Base-by-base conservation (phyloP, 2,888 invertebrate genomes). In the Volucella bombylans region DNA sequence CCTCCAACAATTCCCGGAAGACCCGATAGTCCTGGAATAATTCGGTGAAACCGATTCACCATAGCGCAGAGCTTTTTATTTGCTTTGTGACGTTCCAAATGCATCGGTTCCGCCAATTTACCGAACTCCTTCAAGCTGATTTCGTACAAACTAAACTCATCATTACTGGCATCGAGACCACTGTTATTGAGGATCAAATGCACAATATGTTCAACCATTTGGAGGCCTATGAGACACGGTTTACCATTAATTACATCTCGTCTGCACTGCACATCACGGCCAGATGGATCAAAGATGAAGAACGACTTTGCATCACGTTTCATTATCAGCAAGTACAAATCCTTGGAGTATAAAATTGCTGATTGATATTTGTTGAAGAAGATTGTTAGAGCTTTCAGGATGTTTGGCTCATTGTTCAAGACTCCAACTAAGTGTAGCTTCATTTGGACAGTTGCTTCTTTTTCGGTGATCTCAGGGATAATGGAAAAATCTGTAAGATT, bases 251-350 rank as follows among this genome's bases (percentile, higher is more conserved):
- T 73, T 11, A 89, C 89, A 69, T 91, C 89, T 0, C 90, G 89
- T 49, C 87, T 86, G 18, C 89, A 90, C 18, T 88, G 11, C 38
- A 88, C 87, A 39, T 88, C 87, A 4, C 92, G 88, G 0, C 91
- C 91, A 80, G 90, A 93, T 0, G 94, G 94, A 89, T 95, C 95
- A 87, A 95, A 95, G 86, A 95, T 92, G 82, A 94, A 94, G 88
- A 91, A 95, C 0, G 89, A 88, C 12, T 89, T 88, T 82, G 93
- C 92, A 61, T 93, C 92, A 61, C 92, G 93, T 87, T 93, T 94
- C 94, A 90, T 91, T 61, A 91, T 90, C 15, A 91, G 54, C 14
- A 92, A 73, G 50, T 87, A 90, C 8, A 90, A 78, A 18, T 89
- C 88, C 2, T 87, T 86, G 0, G 89, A 88, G 0, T 87, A 86